phyloP scores from a whole-genome alignment of 2,113 vertebrate species.

The Albula goreensis region DNA sequence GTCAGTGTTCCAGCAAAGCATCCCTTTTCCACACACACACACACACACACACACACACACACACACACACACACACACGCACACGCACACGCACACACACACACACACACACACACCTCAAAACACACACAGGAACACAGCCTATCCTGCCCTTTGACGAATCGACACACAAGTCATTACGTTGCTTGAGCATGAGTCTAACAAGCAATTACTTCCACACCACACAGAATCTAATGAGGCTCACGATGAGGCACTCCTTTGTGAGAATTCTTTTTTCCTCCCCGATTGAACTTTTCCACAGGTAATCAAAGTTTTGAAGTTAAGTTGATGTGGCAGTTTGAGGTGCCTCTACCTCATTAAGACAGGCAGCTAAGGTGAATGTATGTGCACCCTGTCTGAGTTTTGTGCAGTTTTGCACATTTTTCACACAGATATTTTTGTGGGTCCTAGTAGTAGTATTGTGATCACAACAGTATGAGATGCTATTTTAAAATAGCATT shows the following conservation, averaged over 20 bases:
- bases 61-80: background rate
- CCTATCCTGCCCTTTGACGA: background rate
- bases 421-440: background rate
- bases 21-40: background rate
- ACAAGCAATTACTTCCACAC: slow-evolving; percentile 18
- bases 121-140: background rate
- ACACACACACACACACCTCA: background rate
- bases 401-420: background rate
- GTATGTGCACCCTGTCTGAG: background rate
- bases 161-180: slow-evolving; percentile 6
- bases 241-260: slow-evolving; percentile 16
- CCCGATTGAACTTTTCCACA: background rate
- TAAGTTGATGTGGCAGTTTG: background rate
- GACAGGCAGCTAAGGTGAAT: background rate
- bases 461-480: no score
- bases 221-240: slow-evolving; percentile 18
- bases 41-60: background rate
- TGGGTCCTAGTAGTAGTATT: no score
- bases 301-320: slow-evolving; percentile 1
- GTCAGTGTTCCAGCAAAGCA: background rate
- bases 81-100: background rate
- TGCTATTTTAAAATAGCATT: no score
- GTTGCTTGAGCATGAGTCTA: slow-evolving; percentile 3
- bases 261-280: slow-evolving; percentile 5
- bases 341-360: background rate